Base-by-base conservation (phyloP, 2,888 invertebrate genomes). In the Thereva nobilitata region DNA sequence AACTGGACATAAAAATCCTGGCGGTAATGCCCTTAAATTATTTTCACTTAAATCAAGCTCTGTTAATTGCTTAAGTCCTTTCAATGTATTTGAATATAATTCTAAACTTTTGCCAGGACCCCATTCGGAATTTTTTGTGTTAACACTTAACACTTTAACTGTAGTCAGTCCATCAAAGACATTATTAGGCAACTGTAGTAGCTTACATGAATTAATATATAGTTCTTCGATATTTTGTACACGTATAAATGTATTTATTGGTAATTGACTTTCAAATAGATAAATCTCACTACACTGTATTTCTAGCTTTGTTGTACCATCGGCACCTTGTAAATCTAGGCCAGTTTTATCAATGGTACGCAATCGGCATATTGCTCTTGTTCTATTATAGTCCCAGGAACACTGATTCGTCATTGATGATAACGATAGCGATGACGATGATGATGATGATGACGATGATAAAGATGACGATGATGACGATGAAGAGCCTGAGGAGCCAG, bases 51-150 rank as follows among this genome's bases (percentile, higher is more conserved):
- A 83, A 82, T 94, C 90, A 75, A 94, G 83, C 70, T 86, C 85
- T 76, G 92, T 91, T 55, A 95, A 83, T 81, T 93, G 92, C 75
- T 89, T 87, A 64, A 95, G 83, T 70, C 92, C 92, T 74, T 86
- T 86, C 74, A 95, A 85, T 71, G 89, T 88, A 73, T 86, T 87
- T 71, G 87, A 83, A 71, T 86, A 86, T 73, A 93, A 79, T 75
- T 93, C 92, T 76, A 95, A 84, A 73, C 86, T 86, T 79, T 90
- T 89, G 52, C 85, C 86, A 70, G 87, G 85, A 54, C 86, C 86
- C 93, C 94, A 94, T 71, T 91, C 91, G 12, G 85, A 84, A 80
- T 95, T 94, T 76, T 87, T 86, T 7, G 93, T 92, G 75, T 89
- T 89, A 64, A 96, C 83, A 67, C 87, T 86, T 50, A 96, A 83